phyloP scores from a whole-genome alignment of 2,888 invertebrate genomes.

The Calliopum simillimum region DNA sequence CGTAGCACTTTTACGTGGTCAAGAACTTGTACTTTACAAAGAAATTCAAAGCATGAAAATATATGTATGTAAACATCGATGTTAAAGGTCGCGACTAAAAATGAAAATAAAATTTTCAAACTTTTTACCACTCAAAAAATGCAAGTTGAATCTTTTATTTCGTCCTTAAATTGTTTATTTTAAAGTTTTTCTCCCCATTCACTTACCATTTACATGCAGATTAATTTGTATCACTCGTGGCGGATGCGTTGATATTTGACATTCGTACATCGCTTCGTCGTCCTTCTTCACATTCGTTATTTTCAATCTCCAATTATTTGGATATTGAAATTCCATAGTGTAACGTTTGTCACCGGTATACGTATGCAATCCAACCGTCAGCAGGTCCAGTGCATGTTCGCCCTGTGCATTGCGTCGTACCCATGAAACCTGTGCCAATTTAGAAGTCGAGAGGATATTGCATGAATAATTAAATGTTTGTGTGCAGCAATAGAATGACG shows the following conservation, averaged over 20 bases:
- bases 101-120: too few species aligned
- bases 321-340: constrained; percentile 70
- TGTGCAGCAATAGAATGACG: constrained; percentile 10
- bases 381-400: constrained; percentile 73
- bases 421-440: constrained; percentile 75
- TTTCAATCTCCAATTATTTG: constrained; percentile 72
- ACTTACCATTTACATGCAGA: constrained; percentile 69
- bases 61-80: too few species aligned
- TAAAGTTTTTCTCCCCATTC: neutral
- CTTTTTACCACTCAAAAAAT: too few species aligned
- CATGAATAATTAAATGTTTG: constrained; percentile 45
- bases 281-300: constrained; percentile 69
- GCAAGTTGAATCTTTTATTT: too few species aligned
- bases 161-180: neutral
- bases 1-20: too few species aligned
- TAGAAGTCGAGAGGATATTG: constrained; percentile 24
- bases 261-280: constrained; percentile 70
- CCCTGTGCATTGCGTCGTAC: constrained; percentile 72
- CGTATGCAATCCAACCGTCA: constrained; percentile 76
- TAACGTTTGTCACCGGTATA: constrained; percentile 76
- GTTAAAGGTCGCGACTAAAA: too few species aligned
- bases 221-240: constrained; percentile 69
- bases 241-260: constrained; percentile 71
- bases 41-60: too few species aligned
- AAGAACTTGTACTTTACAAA: too few species aligned